Evolutionary conservation across 2,888 invertebrate species (phyloP).

Genomic region (Sabatieria punctata): DNA sequence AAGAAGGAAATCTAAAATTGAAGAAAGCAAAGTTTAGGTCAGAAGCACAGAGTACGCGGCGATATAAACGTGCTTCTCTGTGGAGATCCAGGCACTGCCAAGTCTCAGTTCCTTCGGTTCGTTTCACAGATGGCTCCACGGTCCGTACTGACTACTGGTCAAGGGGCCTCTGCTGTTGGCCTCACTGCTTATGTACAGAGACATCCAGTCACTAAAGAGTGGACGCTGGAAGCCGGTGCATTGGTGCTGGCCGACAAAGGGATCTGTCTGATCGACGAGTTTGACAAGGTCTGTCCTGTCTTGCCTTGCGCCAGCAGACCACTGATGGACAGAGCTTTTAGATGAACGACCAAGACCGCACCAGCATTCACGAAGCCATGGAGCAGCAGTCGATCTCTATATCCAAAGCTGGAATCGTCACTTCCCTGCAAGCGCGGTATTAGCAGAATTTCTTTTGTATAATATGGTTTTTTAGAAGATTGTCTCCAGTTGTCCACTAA

Average conservation of each 20-base stretch:
- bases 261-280: conserved; percentile 95
- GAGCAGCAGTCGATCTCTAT: conserved; percentile 98
- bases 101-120: conserved; percentile 94
- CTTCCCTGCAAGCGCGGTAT: conserved; percentile 82
- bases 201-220: conserved; percentile 76
- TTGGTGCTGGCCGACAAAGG: conserved; percentile 92
- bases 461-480: no score
- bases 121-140: conserved; percentile 67
- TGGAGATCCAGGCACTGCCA: conserved; percentile 97
- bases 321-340: no score
- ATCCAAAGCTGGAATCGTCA: conserved; percentile 95
- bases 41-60: conserved; percentile 80
- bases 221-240: conserved; percentile 97
- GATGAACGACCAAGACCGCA: conserved; percentile 96
- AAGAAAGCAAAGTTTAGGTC: no score
- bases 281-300: conserved; percentile 61
- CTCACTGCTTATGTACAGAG: conserved; percentile 89
- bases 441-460: no score
- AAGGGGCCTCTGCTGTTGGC: conserved; percentile 97
- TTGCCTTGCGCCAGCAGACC: no score
- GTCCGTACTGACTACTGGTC: conserved; percentile 94
- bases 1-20: no score
- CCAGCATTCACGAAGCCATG: conserved; percentile 99
- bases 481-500: no score
- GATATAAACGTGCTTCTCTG: conserved; percentile 92